A percentile compares a stretch with the other conserved stretches of the same genome.
phyloP scores from a whole-genome alignment of 37 sponge, comb jelly and placozoan genomes.

The Spongilla lacustris region DNA sequence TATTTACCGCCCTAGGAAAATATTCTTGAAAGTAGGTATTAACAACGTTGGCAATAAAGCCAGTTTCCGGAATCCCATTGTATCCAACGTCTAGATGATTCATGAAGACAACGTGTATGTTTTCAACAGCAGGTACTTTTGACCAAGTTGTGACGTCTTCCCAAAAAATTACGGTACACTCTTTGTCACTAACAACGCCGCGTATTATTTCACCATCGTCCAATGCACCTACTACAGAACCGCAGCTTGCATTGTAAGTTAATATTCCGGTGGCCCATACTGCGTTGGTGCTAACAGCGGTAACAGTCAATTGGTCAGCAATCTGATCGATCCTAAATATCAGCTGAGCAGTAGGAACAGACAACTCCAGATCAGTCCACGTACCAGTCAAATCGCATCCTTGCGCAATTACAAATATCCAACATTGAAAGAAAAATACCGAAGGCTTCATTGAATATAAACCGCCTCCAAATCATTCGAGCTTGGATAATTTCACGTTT shows the following conservation, averaged over 20 bases:
- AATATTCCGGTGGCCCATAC: slow-evolving; percentile 29
- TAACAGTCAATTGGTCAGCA: background rate
- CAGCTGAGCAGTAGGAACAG: slow-evolving; percentile 2
- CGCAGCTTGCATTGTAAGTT: background rate
- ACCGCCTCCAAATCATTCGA: too few relatives aligned
- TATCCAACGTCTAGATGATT: slow-evolving; percentile 80
- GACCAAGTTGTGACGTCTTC: slow-evolving; percentile 21
- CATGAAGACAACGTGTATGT: slow-evolving; percentile 75
- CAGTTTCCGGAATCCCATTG: slow-evolving; percentile 54
- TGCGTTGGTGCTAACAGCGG: slow-evolving; percentile 21
- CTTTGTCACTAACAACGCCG: background rate
- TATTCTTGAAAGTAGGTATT: slow-evolving; percentile 71
- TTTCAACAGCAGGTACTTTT: slow-evolving; percentile 37
- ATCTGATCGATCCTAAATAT: background rate
- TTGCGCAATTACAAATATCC: background rate
- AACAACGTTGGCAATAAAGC: slow-evolving; percentile 51
- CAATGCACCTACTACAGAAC: background rate
- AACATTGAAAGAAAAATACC: too few relatives aligned
- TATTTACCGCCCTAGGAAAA: slow-evolving; percentile 56
- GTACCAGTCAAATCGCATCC: slow-evolving; percentile 2
- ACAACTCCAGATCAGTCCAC: slow-evolving; percentile 2
- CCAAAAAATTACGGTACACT: too few relatives aligned
- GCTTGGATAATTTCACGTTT: too few relatives aligned
- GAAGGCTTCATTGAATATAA: too few relatives aligned
- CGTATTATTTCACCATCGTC: slow-evolving; percentile 12